Percentiles rank a stretch among this genome's conserved stretches.
Conservation (phyloP, 2,888 invertebrate genomes). For the Peribatodes rhomboidaria region DNA sequence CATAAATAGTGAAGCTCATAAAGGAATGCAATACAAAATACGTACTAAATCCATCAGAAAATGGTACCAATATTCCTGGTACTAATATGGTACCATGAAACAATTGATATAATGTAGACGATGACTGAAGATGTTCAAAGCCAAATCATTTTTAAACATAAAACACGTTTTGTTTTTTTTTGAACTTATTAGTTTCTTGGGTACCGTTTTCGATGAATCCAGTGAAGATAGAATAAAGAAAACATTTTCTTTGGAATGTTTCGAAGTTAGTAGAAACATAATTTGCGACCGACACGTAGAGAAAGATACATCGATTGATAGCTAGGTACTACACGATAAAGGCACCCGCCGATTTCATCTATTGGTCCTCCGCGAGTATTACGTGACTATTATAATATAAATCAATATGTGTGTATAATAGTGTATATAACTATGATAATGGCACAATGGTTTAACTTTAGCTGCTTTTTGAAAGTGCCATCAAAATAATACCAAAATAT, state of each 20-base stretch:
- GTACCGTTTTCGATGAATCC: constrained; percentile 19
- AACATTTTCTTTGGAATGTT: constrained; percentile 82
- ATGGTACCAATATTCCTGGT: constrained; percentile 1
- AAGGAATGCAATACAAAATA: constrained; percentile 75
- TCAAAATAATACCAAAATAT: constrained; percentile 51
- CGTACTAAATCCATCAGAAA: constrained; percentile 38
- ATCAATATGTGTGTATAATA: constrained; percentile 54
- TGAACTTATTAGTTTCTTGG: neutral
- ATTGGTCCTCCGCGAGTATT: constrained; percentile 76
- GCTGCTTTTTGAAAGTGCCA: constrained; percentile 56
- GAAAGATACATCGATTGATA: constrained; percentile 49
- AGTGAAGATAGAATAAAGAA: constrained; percentile 65
- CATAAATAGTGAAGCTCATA: constrained; percentile 63
- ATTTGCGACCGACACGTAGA: constrained; percentile 36
- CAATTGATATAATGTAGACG: neutral
- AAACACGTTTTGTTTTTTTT: neutral
- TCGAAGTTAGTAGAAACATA: constrained; percentile 66
- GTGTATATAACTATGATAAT: constrained; percentile 51
- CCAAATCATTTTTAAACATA: neutral
- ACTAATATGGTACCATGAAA: neutral
- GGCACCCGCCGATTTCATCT: constrained; percentile 69
- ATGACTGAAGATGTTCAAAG: neutral
- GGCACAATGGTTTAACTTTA: constrained; percentile 59
- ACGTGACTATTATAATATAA: constrained; percentile 61
- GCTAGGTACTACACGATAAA: constrained; percentile 67